These are phyloP conservation scores for Epiblema foenella DNA, from an alignment of 2,888 invertebrate species.

Conservation along the genomic window DNA sequence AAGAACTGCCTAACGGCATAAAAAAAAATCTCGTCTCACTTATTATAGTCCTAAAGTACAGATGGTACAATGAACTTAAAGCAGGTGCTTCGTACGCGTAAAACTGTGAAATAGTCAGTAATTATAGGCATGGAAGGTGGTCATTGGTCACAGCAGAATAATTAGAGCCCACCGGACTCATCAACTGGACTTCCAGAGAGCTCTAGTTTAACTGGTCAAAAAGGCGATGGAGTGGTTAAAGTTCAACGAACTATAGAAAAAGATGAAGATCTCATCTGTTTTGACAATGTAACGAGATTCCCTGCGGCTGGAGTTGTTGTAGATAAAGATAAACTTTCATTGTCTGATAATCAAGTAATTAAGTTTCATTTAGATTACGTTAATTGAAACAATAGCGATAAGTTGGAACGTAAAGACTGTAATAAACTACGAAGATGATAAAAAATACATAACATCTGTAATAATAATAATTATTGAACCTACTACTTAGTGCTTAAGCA, in stretches of 20 bases:
- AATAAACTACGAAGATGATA: neutral
- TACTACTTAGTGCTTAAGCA: neutral
- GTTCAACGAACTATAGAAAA: constrained; percentile 39
- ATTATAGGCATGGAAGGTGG: constrained; percentile 33
- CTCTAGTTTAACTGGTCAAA: constrained; percentile 21
- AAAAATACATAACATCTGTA: neutral
- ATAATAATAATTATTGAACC: too few species aligned
- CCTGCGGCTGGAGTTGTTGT: constrained; percentile 24
- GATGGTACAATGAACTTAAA: constrained; percentile 19
- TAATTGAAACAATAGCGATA: constrained; percentile 13
- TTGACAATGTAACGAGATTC: constrained; percentile 33
- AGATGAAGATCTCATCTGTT: constrained; percentile 42
- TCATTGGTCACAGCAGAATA: constrained; percentile 30
- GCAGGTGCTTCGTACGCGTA: constrained; percentile 35
- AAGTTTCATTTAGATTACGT: constrained; percentile 33
- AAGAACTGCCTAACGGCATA: too few species aligned
- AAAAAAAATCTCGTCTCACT: neutral
- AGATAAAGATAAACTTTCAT: constrained; percentile 33
- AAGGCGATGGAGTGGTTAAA: constrained; percentile 13
- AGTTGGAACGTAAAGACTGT: constrained; percentile 10
- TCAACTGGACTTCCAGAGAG: neutral
- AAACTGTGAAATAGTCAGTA: constrained; percentile 41
- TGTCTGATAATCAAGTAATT: constrained; percentile 37
- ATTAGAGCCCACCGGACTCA: constrained; percentile 2
- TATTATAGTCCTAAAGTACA: neutral